Percentiles rank a stretch among this genome's conserved stretches.
These are phyloP conservation scores for Hypomesus transpacificus DNA, from an alignment of 2,113 vertebrate species.

Conservation along the genomic window DNA sequence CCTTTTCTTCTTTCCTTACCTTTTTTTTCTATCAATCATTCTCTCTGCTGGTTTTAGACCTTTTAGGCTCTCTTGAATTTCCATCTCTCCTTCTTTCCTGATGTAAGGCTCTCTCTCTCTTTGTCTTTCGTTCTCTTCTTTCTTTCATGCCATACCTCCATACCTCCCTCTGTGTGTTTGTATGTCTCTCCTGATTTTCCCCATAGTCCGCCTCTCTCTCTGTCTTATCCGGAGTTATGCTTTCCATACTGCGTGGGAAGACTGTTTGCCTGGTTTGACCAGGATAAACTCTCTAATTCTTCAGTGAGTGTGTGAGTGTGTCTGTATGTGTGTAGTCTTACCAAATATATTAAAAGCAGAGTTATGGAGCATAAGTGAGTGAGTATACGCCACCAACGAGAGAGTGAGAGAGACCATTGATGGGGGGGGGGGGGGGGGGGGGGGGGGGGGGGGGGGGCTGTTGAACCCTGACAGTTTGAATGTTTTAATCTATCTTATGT, in stretches of 20 bases:
- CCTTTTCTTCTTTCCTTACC: neutral
- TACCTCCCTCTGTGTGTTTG: neutral
- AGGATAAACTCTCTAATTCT: conserved; percentile 52
- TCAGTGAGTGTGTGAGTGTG: conserved; percentile 9
- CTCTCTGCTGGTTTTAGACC: too few relatives aligned
- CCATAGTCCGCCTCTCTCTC: conserved; percentile 18
- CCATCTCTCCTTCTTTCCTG: too few relatives aligned
- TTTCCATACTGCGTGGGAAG: conserved; percentile 2
- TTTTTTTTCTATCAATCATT: conserved; percentile 4
- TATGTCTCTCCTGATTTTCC: conserved; percentile 11
- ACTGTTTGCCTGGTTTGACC: conserved; percentile 34
- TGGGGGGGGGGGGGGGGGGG: too few relatives aligned
- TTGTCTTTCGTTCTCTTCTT: neutral
- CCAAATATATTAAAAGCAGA: too few relatives aligned
- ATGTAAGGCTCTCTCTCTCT: neutral
- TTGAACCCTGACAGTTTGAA: too few relatives aligned
- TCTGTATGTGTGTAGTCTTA: neutral
- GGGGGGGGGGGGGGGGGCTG: too few relatives aligned
- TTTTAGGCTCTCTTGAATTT: too few relatives aligned
- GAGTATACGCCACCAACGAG: conserved; percentile 7
- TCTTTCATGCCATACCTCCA: conserved; percentile 3
- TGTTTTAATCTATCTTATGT: too few relatives aligned
- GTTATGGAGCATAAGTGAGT: conserved; percentile 13
- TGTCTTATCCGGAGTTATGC: conserved; percentile 5
- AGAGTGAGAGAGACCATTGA: too few relatives aligned